phyloP scores from a whole-genome alignment of 2,888 invertebrate species.

The Chalcosyrphus nemorum region DNA sequence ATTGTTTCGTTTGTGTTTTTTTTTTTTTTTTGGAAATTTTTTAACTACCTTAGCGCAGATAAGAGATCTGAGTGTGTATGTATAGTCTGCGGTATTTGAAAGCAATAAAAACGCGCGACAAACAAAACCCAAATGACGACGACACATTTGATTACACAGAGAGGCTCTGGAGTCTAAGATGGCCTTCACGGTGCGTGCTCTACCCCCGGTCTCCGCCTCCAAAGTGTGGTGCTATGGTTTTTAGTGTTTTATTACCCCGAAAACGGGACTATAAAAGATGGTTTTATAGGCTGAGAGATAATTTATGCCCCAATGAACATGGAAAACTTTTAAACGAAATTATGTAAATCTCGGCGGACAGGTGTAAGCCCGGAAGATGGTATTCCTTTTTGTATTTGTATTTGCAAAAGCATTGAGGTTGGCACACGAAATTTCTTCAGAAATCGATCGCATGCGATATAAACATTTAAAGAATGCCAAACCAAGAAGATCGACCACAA shows the following conservation, averaged over 20 bases:
- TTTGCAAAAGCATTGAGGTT: conserved; percentile 28
- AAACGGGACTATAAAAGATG: conserved; percentile 62
- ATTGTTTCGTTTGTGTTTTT: conserved; percentile 46
- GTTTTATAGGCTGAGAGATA: conserved; percentile 44
- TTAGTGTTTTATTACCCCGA: conserved; percentile 64
- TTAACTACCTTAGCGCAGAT: conserved; percentile 60
- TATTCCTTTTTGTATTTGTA: conserved; percentile 1
- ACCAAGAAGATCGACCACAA: conserved; percentile 31
- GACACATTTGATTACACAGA: conserved; percentile 51
- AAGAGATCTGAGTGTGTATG: conserved; percentile 25
- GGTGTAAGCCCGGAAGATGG: conserved; percentile 24
- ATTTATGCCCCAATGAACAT: conserved; percentile 15
- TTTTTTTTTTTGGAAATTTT: conserved; percentile 36
- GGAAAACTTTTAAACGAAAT: neutral
- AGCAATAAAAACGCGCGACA: conserved; percentile 63
- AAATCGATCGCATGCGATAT: conserved; percentile 72
- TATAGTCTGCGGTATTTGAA: conserved; percentile 32
- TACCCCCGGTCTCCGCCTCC: neutral
- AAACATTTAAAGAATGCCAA: conserved; percentile 72
- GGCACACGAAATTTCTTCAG: conserved; percentile 65
- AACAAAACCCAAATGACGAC: conserved; percentile 17
- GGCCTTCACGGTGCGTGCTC: conserved; percentile 45
- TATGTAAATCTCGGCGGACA: conserved; percentile 47
- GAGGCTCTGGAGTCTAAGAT: conserved; percentile 18
- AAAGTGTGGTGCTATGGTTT: conserved; percentile 58